Evolutionary conservation across 2,113 vertebrate species (phyloP), one percentile per base, ranked within the genome.

Genomic region (Peucedramus taeniatus): DNA sequence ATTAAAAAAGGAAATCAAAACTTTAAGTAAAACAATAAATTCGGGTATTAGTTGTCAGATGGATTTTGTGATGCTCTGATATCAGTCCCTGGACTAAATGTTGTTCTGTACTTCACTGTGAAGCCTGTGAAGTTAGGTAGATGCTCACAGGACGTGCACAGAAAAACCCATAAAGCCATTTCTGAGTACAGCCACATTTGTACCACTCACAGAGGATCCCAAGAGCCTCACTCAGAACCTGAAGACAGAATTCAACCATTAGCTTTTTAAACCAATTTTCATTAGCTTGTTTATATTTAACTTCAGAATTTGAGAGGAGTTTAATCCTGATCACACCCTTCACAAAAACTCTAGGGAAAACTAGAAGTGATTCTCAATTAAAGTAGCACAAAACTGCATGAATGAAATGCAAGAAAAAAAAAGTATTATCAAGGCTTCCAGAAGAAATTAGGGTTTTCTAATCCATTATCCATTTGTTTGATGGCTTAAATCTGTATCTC

Each of bases 281-380:
- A 60, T 61, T 90, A 66, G 18, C 18, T 57, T 92, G 40, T 72
- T 86, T 54, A 76, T 57, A 70, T 85, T 80, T 83, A 83, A 65
- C 39, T 24, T 86, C 40, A 42, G 33, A 56, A 79, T 61, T 19
- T 60, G 42, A 76, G 22, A 81, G 8, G 20, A 70, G 20, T 76
- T 93, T 90, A 68, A 68, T 72, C 40, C 80, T 3, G 1, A 77
- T 96, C 57, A 56, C 23, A 51, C 2, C 23, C 40, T 86, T 68
- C 21, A 56, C 63, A 57, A 84, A 87, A 94, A 40, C 49, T 35
- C 49, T 17, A 49, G 49, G 66, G 85, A 95, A 82, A 85, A 40
- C 23, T 28, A 51, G 39, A 66, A 57, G 19, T 18, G 4, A 77
- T 63, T 54, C 42, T 76, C 42, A 76, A 6, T 72, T 82, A 60